These are phyloP conservation scores for Tympanuchus pallidicinctus DNA, from an alignment of 2,113 vertebrate species.

Conservation along the genomic window DNA sequence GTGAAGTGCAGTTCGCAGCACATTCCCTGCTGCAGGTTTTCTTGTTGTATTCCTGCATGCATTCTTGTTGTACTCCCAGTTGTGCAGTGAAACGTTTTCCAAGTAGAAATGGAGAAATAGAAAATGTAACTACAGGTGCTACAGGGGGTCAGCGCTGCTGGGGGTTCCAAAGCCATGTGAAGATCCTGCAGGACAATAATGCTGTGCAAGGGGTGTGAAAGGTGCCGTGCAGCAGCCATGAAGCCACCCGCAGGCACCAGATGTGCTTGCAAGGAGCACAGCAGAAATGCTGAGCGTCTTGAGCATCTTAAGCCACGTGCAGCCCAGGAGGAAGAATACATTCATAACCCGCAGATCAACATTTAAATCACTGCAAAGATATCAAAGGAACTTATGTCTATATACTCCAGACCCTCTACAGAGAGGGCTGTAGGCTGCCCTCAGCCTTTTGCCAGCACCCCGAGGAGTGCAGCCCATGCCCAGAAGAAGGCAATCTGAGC, in stretches of 20 bases:
- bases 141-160: neutral
- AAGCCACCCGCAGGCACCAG: neutral
- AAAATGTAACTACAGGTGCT: no score
- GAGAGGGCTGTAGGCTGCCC: neutral
- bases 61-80: neutral
- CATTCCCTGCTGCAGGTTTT: neutral
- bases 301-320: rapidly evolving
- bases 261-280: neutral
- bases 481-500: neutral
- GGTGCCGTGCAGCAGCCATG: no score
- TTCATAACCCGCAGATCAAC: neutral
- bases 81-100: neutral
- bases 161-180: rapidly evolving
- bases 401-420: neutral
- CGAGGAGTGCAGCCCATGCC: neutral
- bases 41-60: neutral
- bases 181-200: neutral
- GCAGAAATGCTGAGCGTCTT: neutral
- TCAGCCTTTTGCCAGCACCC: neutral
- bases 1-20: neutral
- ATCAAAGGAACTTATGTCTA: neutral
- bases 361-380: neutral
- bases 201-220: neutral
- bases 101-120: neutral
- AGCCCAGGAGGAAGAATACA: neutral